These are phyloP conservation scores for Ceratothoa steindachneri DNA, from an alignment of 2,888 invertebrate genomes.

Conservation along the genomic window DNA sequence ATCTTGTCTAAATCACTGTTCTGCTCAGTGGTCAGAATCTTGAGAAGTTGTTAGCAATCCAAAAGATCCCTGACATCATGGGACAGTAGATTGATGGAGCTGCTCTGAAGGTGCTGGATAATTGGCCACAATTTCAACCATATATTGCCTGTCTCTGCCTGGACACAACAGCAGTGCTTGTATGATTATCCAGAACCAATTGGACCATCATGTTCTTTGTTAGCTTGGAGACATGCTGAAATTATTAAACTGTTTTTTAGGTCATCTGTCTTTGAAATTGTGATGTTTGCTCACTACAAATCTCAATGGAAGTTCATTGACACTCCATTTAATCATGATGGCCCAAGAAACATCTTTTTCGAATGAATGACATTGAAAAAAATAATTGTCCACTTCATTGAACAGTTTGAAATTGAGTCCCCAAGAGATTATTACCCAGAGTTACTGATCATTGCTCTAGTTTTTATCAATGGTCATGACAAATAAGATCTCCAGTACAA, in stretches of 20 bases:
- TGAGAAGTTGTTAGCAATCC: slow-evolving; percentile 1
- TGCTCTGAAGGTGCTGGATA: neutral
- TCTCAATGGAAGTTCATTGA: slow-evolving; percentile 5
- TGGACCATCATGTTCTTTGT: neutral
- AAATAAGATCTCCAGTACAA: slow-evolving; percentile 10
- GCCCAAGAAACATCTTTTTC: slow-evolving; percentile 5
- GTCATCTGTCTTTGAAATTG: slow-evolving; percentile 12
- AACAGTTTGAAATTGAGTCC: slow-evolving; percentile 3
- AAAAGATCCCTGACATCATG: neutral
- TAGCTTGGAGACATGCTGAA: neutral
- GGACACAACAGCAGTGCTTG: neutral
- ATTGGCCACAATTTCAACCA: neutral
- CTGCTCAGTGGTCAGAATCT: neutral
- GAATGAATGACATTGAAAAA: slow-evolving; percentile 14
- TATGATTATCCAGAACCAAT: neutral
- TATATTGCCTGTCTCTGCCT: neutral
- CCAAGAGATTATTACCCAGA: slow-evolving; percentile 12
- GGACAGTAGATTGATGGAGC: neutral
- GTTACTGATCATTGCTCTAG: slow-evolving; percentile 10
- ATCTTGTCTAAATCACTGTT: neutral
- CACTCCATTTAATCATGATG: slow-evolving; percentile 11
- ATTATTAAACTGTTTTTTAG: slow-evolving; percentile 9
- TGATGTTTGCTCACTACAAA: slow-evolving; percentile 15
- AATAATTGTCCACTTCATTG: slow-evolving; percentile 17
- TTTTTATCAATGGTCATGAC: slow-evolving; percentile 14